Percentiles rank a stretch among this genome's conserved stretches.
These are phyloP conservation scores for Elachura formosa DNA, from an alignment of 2,113 vertebrate species.

Conservation along the genomic window DNA sequence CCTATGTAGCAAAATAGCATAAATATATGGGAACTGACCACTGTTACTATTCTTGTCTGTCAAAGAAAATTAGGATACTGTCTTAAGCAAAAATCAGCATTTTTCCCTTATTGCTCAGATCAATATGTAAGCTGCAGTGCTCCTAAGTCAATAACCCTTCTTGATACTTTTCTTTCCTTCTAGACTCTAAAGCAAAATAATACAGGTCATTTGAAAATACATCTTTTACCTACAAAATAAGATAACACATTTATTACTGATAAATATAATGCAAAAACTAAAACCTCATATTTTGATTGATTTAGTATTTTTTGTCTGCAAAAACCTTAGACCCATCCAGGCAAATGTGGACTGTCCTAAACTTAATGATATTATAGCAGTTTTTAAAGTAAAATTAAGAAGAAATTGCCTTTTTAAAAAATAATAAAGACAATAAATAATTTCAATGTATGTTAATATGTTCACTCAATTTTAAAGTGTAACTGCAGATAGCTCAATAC, in stretches of 20 bases:
- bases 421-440: neutral
- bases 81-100: neutral
- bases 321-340: neutral
- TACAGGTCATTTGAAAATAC: neutral
- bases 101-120: neutral
- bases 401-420: neutral
- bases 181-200: neutral
- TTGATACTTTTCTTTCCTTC: neutral
- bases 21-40: neutral
- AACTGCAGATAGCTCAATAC: neutral
- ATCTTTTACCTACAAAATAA: neutral
- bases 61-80: neutral
- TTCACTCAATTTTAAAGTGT: neutral
- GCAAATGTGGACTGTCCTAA: neutral
- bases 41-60: neutral
- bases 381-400: neutral
- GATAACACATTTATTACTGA: neutral
- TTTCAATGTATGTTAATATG: neutral
- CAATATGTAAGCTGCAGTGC: neutral
- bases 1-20: neutral
- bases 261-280: neutral
- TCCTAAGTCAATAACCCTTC: neutral
- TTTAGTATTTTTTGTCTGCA: neutral
- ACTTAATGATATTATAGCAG: neutral
- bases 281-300: neutral